Evolutionary conservation across 2,113 vertebrate species (phyloP).

Genomic region (Electrona antarctica): DNA sequence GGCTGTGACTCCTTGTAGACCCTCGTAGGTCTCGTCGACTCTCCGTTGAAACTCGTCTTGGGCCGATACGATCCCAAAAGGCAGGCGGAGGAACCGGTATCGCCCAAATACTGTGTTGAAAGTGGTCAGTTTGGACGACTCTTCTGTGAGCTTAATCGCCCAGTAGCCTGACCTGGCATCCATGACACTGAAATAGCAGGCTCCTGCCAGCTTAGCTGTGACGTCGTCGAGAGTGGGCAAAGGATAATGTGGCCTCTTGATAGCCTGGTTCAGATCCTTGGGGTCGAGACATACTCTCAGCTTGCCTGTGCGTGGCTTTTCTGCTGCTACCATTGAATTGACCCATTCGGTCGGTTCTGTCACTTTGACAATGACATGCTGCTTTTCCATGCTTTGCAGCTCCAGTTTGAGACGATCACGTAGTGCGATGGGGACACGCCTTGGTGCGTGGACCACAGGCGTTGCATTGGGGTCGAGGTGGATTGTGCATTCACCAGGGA

Average conservation of each 20-base stretch:
- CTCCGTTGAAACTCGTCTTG: slow-evolving; percentile 21
- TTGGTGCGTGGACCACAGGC: slow-evolving; percentile 16
- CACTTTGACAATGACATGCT: slow-evolving; percentile 14
- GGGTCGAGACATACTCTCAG: slow-evolving; percentile 30
- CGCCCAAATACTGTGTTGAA: slow-evolving; percentile 25
- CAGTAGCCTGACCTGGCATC: slow-evolving; percentile 31
- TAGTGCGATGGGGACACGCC: slow-evolving; percentile 23
- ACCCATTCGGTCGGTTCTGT: slow-evolving; percentile 39
- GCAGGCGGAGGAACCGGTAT: slow-evolving; percentile 23
- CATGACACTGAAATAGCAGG: slow-evolving; percentile 28
- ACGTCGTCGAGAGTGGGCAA: slow-evolving; percentile 24
- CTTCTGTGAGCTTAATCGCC: slow-evolving; percentile 34
- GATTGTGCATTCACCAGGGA: slow-evolving; percentile 34
- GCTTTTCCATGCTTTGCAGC: slow-evolving; percentile 22
- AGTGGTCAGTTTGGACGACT: slow-evolving; percentile 26
- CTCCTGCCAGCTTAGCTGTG: slow-evolving; percentile 16
- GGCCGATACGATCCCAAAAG: slow-evolving; percentile 23
- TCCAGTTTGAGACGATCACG: slow-evolving; percentile 11
- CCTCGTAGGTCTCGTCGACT: slow-evolving; percentile 27
- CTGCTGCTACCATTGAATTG: slow-evolving; percentile 14
- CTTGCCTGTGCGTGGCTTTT: slow-evolving; percentile 30
- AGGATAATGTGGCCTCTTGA: slow-evolving; percentile 27
- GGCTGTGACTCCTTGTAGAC: background rate
- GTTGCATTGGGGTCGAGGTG: slow-evolving; percentile 15
- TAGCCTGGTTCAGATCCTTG: slow-evolving; percentile 28